Evolutionary conservation across 2,113 vertebrate species (phyloP).

Genomic region (Sylvia atricapilla): DNA sequence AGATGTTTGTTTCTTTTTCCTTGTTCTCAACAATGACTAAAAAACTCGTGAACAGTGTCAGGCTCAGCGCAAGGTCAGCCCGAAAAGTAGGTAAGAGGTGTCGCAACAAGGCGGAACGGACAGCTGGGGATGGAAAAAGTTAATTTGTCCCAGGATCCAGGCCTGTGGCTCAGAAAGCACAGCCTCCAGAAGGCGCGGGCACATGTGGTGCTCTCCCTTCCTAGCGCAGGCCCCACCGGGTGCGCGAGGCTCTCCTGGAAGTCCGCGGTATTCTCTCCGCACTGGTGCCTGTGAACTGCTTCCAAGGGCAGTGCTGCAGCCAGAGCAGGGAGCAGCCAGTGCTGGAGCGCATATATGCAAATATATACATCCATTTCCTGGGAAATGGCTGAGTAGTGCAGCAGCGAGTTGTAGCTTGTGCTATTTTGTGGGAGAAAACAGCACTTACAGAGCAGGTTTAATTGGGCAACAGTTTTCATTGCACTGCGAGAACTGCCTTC

Average conservation of each 20-base stretch:
- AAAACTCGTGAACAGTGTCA: conserved; percentile 46
- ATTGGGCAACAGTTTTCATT: neutral
- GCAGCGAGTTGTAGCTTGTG: neutral
- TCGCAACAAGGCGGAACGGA: neutral
- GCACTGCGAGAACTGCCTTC: neutral
- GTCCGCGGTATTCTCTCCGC: neutral
- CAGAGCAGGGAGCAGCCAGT: neutral
- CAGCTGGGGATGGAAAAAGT: conserved; percentile 51
- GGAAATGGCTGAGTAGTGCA: accelerated
- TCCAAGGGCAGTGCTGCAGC: neutral
- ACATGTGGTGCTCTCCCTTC: neutral
- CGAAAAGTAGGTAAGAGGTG: conserved; percentile 63
- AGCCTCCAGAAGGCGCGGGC: neutral
- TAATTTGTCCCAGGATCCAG: neutral
- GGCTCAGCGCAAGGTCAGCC: conserved; percentile 26
- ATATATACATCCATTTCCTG: neutral
- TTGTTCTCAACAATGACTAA: conserved; percentile 55
- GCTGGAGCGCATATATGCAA: neutral
- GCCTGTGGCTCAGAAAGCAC: neutral
- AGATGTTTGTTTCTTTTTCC: conserved; percentile 66
- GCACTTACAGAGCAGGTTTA: neutral
- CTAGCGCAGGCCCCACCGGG: neutral
- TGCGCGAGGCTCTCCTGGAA: neutral
- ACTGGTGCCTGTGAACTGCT: neutral
- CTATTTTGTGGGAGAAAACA: neutral